Base-by-base conservation (phyloP, 2,797 vertebrate species). In the Danionella dracula region DNA sequence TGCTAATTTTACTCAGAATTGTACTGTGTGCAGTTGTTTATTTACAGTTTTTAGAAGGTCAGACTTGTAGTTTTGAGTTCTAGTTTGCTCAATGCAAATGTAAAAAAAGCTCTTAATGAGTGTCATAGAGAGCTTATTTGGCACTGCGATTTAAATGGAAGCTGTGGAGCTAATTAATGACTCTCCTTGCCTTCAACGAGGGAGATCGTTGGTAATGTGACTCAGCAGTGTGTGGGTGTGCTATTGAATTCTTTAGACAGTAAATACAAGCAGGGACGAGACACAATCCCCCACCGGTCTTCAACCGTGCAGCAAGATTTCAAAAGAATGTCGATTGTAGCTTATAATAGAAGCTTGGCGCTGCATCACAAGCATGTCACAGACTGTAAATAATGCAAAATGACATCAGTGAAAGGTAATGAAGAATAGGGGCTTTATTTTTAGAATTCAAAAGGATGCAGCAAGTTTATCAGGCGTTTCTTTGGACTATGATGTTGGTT, bases 181-280 rank as follows among this genome's bases (percentile, higher is more conserved):
- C 49, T 44, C 64, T 65, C 38, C 29, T 45, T 48, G 31, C 38
- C 29, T 45, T 48, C 31, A 10, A 45, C 20, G 8, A 7, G 20
- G 42, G 15, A 45, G 63, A 66, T 41, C 27, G 37, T 31, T 50
- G 57, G 19, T 49, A 50, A 38, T 62, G 48, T 71, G 70, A 72
- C 50, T 72, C 70, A 72, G 64, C 64, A 62, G 42, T 19, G 37
- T 67, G 70, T 72, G 70, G 70, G 70, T 67, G 69, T 55, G 49
- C 70, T 45, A 67, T 72, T 72, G 50, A 67, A 72, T 72, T 62
- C 50, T 72, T 41, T 15, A 59, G 57, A 60, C 57, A 17, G 65
- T 72, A 62, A 59, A 67, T 50, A 66, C 38, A 56, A 46, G 64
- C 63, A 56, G 49, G 37, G 58, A 56, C 40, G 19, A 42, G 44